phyloP scores from a whole-genome alignment of 2,888 invertebrate genomes.

The Tanaodytes sp. region DNA sequence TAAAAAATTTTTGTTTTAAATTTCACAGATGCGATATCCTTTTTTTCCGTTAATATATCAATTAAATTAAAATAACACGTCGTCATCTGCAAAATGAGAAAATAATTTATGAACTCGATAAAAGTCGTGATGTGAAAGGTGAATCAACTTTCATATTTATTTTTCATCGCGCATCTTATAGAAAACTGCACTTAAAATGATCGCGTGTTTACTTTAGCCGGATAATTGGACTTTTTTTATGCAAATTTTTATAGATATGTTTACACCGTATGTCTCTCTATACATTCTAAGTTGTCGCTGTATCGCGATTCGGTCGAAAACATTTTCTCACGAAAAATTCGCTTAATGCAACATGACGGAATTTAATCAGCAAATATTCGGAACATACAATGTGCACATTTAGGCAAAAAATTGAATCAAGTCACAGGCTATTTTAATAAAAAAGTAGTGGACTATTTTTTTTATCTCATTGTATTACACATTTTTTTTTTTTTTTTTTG shows the following conservation, averaged over 20 bases:
- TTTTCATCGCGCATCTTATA: conserved; percentile 25
- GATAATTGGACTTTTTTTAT: conserved; percentile 23
- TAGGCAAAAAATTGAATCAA: too few species aligned
- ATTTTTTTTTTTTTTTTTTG: too few species aligned
- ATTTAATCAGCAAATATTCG: too few species aligned
- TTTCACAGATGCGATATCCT: background rate
- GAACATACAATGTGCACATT: too few species aligned
- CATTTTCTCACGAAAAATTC: too few species aligned
- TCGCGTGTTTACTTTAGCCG: conserved; percentile 7
- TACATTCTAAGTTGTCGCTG: too few species aligned
- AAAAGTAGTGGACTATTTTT: too few species aligned
- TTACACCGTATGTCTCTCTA: too few species aligned
- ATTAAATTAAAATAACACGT: conserved; percentile 26
- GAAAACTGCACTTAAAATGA: conserved; percentile 25
- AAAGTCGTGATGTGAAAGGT: conserved; percentile 39
- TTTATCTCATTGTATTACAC: too few species aligned
- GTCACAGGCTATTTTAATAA: too few species aligned
- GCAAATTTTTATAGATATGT: background rate
- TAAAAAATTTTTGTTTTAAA: background rate
- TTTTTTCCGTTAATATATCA: conserved; percentile 12
- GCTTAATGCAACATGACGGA: too few species aligned
- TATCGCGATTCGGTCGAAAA: too few species aligned
- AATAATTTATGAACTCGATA: conserved; percentile 40
- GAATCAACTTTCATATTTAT: conserved; percentile 46
- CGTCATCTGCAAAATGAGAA: conserved; percentile 14